phyloP scores from a whole-genome alignment of 2,797 vertebrate species.

The Morus bassanus region DNA sequence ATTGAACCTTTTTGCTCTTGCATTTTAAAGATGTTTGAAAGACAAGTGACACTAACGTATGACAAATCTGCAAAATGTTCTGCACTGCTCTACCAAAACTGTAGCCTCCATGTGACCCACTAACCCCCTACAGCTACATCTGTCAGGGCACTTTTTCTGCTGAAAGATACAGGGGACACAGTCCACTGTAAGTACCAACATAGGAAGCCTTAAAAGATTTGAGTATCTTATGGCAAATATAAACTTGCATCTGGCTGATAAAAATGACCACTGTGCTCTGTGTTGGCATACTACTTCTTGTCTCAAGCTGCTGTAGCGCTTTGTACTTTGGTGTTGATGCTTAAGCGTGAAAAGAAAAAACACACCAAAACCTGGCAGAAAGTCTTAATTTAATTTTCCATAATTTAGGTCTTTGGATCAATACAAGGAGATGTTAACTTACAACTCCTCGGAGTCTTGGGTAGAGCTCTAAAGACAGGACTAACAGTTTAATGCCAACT shows the following conservation, averaged over 20 bases:
- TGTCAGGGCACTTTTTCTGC: background rate
- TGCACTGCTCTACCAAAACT: background rate
- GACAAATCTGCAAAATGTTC: background rate
- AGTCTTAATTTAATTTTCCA: background rate
- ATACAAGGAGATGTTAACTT: background rate
- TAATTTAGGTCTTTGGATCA: background rate
- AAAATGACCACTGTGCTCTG: background rate
- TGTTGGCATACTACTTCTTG: background rate
- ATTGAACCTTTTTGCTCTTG: background rate
- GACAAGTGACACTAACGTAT: background rate
- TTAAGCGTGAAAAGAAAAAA: background rate
- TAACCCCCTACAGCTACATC: background rate
- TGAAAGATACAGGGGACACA: background rate
- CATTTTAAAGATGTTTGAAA: background rate
- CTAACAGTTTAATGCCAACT: background rate
- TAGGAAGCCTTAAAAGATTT: background rate
- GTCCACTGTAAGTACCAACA: background rate
- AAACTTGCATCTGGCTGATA: background rate
- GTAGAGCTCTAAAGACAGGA: background rate
- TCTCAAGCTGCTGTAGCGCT: background rate
- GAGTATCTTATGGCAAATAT: background rate
- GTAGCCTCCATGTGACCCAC: background rate
- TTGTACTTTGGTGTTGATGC: background rate
- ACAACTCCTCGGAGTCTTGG: background rate
- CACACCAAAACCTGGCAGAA: background rate